Base-by-base conservation (phyloP, 1,140 invertebrate species). In the Halesus radiatus region DNA sequence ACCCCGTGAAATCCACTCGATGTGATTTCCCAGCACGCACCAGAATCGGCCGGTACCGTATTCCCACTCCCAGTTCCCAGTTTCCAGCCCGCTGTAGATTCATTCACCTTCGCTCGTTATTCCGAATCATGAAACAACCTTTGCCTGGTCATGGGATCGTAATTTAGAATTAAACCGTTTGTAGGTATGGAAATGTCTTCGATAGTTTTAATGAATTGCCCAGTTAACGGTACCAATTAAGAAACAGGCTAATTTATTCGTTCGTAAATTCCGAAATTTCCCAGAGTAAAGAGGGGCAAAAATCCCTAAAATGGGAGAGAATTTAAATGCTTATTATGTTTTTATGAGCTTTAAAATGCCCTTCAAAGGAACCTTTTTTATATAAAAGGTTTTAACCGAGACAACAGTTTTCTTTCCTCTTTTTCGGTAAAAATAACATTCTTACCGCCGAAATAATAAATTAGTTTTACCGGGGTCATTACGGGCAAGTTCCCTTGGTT, bases 141-240 rank as follows among this genome's bases (percentile, higher is more conserved):
- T 50, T 68, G 32, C 23, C 64, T 23, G 7, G 64, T 32, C 26
- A 37, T 32, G 15, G 62, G 29, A 1, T 68, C 29, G 32, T 45
- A 37, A 68, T 68, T 68, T 20, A 68, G 29, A 68, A 68, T 37
- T 32, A 68, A 68, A 37, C 20, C 15, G 20, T 68, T 32, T n/a
- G 3, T 68, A 32, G 64, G 64, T 68, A 68, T 68, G 29, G 32
- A 68, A 68, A 68, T 68, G 64, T 68, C 64, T 68, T 68, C 62
- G 64, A 68, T 68, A 68, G 64, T 68, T 68, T 45, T 68, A 68
- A 68, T 50, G 23, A 68, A 68, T 68, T 68, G 32, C 64, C 29
- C n/a, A 37, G 64, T 68, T 68, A 68, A 68, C 16, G 64, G 64
- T 32, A n/a, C 64, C 64, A 68, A 45, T 68, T 68, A 45, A 68